phyloP scores from a whole-genome alignment of 2,888 invertebrate genomes.

The Conistra vaccinii region DNA sequence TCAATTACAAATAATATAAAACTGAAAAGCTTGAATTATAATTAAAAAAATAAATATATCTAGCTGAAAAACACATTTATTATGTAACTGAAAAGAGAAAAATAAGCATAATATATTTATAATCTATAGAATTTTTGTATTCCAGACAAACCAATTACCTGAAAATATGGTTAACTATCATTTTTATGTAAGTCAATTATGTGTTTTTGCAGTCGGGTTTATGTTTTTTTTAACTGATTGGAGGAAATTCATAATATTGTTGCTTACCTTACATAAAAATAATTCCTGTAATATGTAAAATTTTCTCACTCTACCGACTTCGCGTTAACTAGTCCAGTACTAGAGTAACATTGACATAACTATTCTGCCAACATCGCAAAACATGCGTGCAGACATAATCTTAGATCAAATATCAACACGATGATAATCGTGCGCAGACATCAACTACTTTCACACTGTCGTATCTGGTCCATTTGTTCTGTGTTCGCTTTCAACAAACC shows the following conservation, averaged over 20 bases:
- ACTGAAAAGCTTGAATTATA: too few species aligned
- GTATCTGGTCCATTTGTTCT: conserved; percentile 74
- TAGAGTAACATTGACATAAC: conserved; percentile 2
- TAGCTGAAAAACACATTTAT: too few species aligned
- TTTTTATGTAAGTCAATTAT: too few species aligned
- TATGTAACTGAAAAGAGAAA: too few species aligned
- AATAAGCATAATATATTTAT: too few species aligned
- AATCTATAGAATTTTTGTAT: too few species aligned
- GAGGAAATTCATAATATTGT: background rate
- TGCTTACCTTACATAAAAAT: background rate
- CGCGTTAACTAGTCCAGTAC: background rate
- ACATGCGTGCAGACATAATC: conserved; percentile 38
- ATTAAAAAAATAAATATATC: too few species aligned
- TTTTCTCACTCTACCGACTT: background rate
- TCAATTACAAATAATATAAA: too few species aligned
- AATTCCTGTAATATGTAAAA: background rate
- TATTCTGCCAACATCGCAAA: conserved; percentile 23
- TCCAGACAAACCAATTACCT: too few species aligned
- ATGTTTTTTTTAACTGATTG: too few species aligned
- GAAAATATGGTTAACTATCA: too few species aligned
- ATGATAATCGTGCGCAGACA: conserved; percentile 46
- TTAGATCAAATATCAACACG: conserved; percentile 36
- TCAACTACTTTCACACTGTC: conserved; percentile 50
- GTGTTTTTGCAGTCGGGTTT: too few species aligned
- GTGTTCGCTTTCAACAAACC: conserved; percentile 82